A percentile compares a stretch with the other conserved stretches of the same genome.
These are phyloP conservation scores for Synergus laeviventris DNA, from an alignment of 2,888 invertebrate genomes.

Conservation along the genomic window DNA sequence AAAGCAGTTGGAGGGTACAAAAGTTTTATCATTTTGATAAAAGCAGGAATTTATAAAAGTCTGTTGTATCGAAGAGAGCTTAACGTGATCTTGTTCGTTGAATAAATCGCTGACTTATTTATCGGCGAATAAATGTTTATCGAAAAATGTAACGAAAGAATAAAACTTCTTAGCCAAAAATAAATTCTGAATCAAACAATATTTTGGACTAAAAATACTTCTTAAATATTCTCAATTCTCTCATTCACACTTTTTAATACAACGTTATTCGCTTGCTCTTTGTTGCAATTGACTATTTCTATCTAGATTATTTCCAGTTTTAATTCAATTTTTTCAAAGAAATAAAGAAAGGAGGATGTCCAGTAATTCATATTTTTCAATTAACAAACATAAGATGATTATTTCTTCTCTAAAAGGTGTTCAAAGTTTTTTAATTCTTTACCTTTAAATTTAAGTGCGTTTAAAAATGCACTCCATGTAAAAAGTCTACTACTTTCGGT, in stretches of 20 bases:
- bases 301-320: neutral
- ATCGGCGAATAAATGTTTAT: slow-evolving; percentile 11
- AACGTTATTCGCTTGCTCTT: neutral
- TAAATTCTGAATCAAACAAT: neutral
- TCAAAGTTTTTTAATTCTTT: neutral
- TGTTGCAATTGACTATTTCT: neutral
- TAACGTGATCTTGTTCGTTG: neutral
- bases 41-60: slow-evolving; percentile 24
- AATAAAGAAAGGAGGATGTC: neutral
- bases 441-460: slow-evolving; percentile 14
- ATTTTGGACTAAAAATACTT: neutral
- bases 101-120: neutral
- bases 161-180: neutral
- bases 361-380: neutral
- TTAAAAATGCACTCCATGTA: slow-evolving; percentile 17
- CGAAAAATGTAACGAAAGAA: neutral
- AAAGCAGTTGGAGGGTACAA: slow-evolving; percentile 10
- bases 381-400: neutral
- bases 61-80: neutral
- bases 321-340: neutral
- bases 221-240: neutral
- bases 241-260: neutral
- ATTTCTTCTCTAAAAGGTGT: slow-evolving; percentile 1
- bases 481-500: slow-evolving; percentile 9
- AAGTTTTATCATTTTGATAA: slow-evolving; percentile 22